Evolutionary conservation across 2,113 vertebrate species (phyloP), one percentile per base, ranked within the genome.

Genomic region (Poeciliopsis prolifica): DNA sequence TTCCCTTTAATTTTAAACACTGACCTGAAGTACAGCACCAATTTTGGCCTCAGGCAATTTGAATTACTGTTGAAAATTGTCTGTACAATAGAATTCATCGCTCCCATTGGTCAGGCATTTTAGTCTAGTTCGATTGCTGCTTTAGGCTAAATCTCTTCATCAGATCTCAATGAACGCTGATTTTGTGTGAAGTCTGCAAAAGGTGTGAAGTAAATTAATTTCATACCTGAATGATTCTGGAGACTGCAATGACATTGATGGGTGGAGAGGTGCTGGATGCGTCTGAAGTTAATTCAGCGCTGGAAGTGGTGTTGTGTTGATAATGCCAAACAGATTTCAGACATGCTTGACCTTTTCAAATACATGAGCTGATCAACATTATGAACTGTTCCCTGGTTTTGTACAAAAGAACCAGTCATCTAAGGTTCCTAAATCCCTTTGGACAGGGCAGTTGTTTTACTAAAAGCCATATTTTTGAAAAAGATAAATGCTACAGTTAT

Each of bases 171-270:
- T 73, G 58, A 80, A 81, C 19, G 13, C 69, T 85, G 74, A 86
- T 89, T 74, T 80, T 54, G 77, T 77, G 78, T 87, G 87, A 90
- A 89, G 78, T 83, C 72, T 82, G 65, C 12, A n/a, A 88, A 90
- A 88, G 81, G 78, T 89, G 87, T 87, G 86, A 89, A 87, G 78
- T 85, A 78, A 84, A 91, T 90, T 82, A 79, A 89, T 90, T 90
- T 87, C 84, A 90, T 88, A 84, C 71, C 72, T 63, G 68, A 76
- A 71, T 83, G 77, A 85, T 28, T 87, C 81, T 81, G 70, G 65
- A 84, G 83, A 68, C 72, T 77, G 67, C 51, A 51, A 14, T 80
- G 81, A 87, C 78, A 77, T 68, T 89, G 84, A 83, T 76, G 73
- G 69, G 63, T 60, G 4, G 63, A 62, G 73, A 66, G 68, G 26